Conservation (phyloP, 2,888 invertebrate species). For the Eupithecia inturbata region DNA sequence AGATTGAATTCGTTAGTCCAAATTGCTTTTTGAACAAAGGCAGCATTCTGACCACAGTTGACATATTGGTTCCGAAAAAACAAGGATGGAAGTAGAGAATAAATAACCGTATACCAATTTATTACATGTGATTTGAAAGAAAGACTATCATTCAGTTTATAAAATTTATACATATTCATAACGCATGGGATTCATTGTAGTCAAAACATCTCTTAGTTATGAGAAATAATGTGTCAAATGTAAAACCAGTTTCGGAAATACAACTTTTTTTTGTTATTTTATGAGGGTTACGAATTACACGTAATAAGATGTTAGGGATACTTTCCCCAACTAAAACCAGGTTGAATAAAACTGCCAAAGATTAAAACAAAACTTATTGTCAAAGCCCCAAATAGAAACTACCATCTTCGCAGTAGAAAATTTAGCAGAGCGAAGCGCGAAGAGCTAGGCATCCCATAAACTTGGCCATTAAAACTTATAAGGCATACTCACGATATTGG, state of each 20-base stretch:
- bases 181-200: too few species aligned
- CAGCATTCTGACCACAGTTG: neutral
- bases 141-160: neutral
- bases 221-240: neutral
- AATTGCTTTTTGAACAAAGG: neutral
- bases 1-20: neutral
- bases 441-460: neutral
- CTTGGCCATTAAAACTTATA: constrained; percentile 49
- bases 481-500: constrained; percentile 58
- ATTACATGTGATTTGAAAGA: neutral
- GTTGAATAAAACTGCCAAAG: neutral
- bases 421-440: neutral
- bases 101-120: too few species aligned
- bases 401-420: neutral
- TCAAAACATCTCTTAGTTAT: neutral
- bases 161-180: too few species aligned
- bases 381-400: neutral
- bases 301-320: neutral
- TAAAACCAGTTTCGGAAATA: neutral
- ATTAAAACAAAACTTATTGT: neutral
- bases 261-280: neutral
- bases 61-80: neutral
- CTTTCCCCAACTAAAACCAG: neutral
- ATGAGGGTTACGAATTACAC: neutral
- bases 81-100: neutral